These are phyloP conservation scores for Synchiropus splendidus DNA, from an alignment of 2,113 vertebrate genomes.

Conservation along the genomic window DNA sequence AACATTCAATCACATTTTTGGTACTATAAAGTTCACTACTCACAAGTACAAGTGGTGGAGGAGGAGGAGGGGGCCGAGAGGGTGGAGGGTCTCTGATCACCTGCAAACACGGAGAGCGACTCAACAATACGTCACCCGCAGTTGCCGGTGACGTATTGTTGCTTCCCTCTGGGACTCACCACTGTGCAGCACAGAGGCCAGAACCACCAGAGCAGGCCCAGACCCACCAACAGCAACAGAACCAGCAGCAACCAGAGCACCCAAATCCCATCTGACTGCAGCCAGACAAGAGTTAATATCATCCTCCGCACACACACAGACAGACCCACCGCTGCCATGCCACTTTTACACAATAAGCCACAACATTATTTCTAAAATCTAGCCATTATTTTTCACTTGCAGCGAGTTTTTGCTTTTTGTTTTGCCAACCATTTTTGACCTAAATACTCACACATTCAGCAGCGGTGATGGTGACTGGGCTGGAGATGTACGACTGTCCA, in stretches of 20 bases:
- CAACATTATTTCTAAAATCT: too few species aligned
- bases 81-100: conserved; percentile 91
- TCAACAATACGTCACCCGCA: background rate
- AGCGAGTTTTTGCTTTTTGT: too few species aligned
- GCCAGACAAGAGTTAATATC: too few species aligned
- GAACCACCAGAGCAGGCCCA: conserved; percentile 89
- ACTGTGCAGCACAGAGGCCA: conserved; percentile 97
- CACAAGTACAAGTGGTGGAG: conserved; percentile 76
- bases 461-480: conserved; percentile 77
- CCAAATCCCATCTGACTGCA: conserved; percentile 74
- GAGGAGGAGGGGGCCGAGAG: conserved; percentile 68
- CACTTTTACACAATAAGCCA: too few species aligned
- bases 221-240: conserved; percentile 72
- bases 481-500: conserved; percentile 79
- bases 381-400: too few species aligned
- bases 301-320: too few species aligned
- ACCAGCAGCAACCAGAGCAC: conserved; percentile 77
- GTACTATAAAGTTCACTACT: conserved; percentile 6
- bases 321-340: too few species aligned
- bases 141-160: background rate
- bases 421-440: too few species aligned
- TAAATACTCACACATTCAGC: conserved; percentile 81
- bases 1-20: background rate
- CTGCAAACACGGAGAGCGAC: conserved; percentile 49
- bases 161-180: conserved; percentile 38